Evolutionary conservation across 1,140 invertebrate genomes (phyloP).

Genomic region (Sminthurides bifidus): DNA sequence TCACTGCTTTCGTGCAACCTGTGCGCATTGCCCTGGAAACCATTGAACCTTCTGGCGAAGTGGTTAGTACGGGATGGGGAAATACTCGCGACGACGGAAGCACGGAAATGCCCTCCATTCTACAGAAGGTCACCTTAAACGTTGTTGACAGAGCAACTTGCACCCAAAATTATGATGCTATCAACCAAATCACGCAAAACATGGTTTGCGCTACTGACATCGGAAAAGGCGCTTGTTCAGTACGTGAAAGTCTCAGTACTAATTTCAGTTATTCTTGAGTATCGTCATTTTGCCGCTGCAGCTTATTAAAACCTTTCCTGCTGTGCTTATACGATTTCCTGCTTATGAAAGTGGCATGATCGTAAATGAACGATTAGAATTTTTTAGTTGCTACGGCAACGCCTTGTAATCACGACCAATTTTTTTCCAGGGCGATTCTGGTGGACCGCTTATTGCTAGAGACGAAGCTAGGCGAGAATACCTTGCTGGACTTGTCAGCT

Average conservation of each 20-base stretch:
- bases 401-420: too few relatives aligned
- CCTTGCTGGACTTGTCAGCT: constrained; percentile 9
- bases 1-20: constrained; percentile 4
- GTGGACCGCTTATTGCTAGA: constrained; percentile 9
- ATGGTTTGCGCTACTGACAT: constrained; percentile 10
- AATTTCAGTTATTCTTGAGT: neutral
- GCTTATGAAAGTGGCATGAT: too few relatives aligned
- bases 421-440: constrained; percentile 10
- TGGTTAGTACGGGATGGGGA: neutral
- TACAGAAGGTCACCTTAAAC: constrained; percentile 7
- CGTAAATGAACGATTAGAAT: too few relatives aligned
- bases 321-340: too few relatives aligned
- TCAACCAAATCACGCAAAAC: neutral
- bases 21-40: neutral
- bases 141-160: constrained; percentile 8
- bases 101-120: neutral
- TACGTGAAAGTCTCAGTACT: neutral
- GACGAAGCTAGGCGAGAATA: neutral
- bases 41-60: neutral
- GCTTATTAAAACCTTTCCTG: too few relatives aligned
- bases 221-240: constrained; percentile 1
- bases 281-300: too few relatives aligned
- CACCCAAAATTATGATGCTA: neutral
- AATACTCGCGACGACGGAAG: neutral
- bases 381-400: too few relatives aligned